Base-by-base conservation (phyloP, 2,113 vertebrate species). In the Poeciliopsis retropinna region DNA sequence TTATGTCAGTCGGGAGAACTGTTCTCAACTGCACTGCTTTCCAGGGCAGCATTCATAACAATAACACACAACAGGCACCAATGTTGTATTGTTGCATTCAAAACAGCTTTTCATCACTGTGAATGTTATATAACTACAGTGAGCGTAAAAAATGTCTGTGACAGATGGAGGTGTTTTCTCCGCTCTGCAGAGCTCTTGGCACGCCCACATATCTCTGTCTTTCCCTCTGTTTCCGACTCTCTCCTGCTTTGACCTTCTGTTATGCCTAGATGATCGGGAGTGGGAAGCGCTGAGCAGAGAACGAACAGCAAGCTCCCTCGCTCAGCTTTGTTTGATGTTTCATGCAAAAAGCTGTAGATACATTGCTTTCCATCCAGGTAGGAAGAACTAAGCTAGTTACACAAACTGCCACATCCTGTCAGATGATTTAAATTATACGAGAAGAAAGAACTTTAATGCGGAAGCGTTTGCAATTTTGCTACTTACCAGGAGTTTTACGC, bases 401-500 rank as follows among this genome's bases (percentile, higher is more conserved):
- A 75, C 47, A 83, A 80, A 73, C 73, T 30, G 39, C 10, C 67
- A 13, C 31, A 60, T 67, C 57, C 72, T 64, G 67, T 14, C 44
- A 76, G 60, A 32, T 27, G 44, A 28, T 54, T 80, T 81, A 60
- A 72, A 70, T 71, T 29, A 71, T 79, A 62, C 29, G 25, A 22
- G 32, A 73, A 25, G 6, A 30, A 7, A 17, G 30, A 73, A 25
- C 70, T 82, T 78, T 65, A 66, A 29, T 44, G 67, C 1, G 3
- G 57, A 67, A 70, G 17, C 19, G 34, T 47, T 7, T 66, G 64
- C 14, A 12, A 15, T 60, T 67, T 14, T 31, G n/a, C 5, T 32
- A 74, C 95, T 94, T 92, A 98, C 98, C 64, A 92, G 90, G 9
- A 90, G 65, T 22, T 63, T 81, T 68, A 54, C 25, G 2, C 66